Conservation (phyloP, 2,113 vertebrate species). For the Apistogramma diplotaenia region DNA sequence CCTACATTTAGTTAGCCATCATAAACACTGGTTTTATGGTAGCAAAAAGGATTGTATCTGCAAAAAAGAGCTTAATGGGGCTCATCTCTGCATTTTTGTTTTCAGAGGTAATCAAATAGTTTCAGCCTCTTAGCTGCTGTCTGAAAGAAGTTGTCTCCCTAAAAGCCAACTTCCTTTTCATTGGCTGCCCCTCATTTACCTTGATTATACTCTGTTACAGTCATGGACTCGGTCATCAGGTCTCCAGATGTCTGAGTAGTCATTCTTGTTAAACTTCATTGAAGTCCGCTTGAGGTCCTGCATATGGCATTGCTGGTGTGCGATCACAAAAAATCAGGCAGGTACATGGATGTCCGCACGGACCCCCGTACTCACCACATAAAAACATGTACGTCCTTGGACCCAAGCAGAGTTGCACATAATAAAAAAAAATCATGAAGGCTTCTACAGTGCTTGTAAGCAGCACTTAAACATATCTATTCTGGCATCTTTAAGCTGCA, state of each 20-base stretch:
- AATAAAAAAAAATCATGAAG: too few relatives aligned
- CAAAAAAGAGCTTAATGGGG: background rate
- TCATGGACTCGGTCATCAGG: background rate
- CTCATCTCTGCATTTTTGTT: background rate
- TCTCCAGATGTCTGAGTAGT: too few relatives aligned
- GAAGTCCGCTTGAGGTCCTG: too few relatives aligned
- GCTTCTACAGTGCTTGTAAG: too few relatives aligned
- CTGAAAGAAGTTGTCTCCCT: background rate
- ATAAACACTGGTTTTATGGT: background rate
- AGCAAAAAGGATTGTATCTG: background rate
- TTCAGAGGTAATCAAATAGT: background rate
- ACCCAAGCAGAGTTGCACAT: too few relatives aligned
- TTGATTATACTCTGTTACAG: background rate
- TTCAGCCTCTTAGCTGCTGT: background rate
- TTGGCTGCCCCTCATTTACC: background rate
- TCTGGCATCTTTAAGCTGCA: background rate
- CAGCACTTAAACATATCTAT: too few relatives aligned
- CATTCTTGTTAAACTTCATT: too few relatives aligned
- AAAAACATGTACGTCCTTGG: too few relatives aligned
- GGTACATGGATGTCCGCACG: too few relatives aligned
- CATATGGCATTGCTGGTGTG: too few relatives aligned
- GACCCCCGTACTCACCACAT: too few relatives aligned
- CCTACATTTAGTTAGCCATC: background rate
- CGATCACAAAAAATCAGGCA: accelerated
- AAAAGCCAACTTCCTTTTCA: background rate